Evolutionary conservation across 2,113 vertebrate genomes (phyloP).

Genomic region (Chaetodon auriga): DNA sequence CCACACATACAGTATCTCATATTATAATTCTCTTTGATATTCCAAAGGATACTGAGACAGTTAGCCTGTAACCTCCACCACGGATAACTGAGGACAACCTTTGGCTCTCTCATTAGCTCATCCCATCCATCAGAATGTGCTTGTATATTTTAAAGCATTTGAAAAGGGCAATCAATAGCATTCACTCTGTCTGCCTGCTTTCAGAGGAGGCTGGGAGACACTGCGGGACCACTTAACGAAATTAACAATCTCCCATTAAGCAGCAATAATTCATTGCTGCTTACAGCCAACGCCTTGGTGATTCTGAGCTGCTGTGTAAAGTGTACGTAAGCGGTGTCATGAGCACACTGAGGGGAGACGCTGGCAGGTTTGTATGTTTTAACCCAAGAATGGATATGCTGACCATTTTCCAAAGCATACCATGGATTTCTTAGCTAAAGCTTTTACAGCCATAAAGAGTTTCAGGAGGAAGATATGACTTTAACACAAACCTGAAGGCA

Average conservation of each 20-base stretch:
- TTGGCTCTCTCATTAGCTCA: conserved; percentile 15
- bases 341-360: neutral
- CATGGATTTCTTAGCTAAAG: neutral
- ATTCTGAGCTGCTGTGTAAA: conserved; percentile 1
- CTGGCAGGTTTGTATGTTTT: conserved; percentile 7
- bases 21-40: neutral
- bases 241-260: conserved; percentile 56
- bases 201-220: conserved; percentile 33
- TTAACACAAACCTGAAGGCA: neutral
- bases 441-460: neutral
- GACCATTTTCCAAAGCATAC: neutral
- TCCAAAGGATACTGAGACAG: neutral
- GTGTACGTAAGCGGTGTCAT: neutral
- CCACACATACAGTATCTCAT: neutral
- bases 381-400: neutral
- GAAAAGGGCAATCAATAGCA: conserved; percentile 60
- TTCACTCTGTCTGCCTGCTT: conserved; percentile 34
- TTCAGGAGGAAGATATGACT: neutral
- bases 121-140: conserved; percentile 34
- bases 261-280: conserved; percentile 53
- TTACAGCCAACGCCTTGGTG: conserved; percentile 27
- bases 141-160: conserved; percentile 34
- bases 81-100: neutral
- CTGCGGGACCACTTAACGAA: conserved; percentile 64
- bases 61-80: conserved; percentile 2